Evolutionary conservation across 2,888 invertebrate species (phyloP), one percentile per base, ranked within the genome.

Genomic region (Andricus curvator): DNA sequence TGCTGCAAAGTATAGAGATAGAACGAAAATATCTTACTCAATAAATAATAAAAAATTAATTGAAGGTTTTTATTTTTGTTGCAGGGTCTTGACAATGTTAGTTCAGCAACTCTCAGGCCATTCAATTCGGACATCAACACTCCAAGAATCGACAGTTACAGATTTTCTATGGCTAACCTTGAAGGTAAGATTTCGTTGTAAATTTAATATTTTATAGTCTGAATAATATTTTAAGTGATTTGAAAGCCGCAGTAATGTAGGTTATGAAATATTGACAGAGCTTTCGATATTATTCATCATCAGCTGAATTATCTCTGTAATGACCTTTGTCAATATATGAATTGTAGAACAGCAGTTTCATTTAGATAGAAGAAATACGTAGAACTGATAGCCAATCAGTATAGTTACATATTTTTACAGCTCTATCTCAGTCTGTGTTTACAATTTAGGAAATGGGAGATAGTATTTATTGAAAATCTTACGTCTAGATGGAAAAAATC

Each of bases 141-240:
- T n/a, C 97, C 97, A 68, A 89, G 97, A 85, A 97, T 97, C 89
- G 98, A 98, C 93, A 96, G 97, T 83, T 97, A 98, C 93, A 95
- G 98, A 89, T 98, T 98, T 93, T 98, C 98, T 78, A 98, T 98
- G 98, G 98, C 98, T 77, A 98, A 98, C 93, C 95, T 98, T 78
- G 98, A 98, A 94, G 95, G 95, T 95, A 88, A 92, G 56, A 67
- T 41, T 60, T 22, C 13, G 2, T 48, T 51, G 29, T 33, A n/a
- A 22, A 37, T 60, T 29, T 74, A 15, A 15, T n/a, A 56, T n/a
- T 6, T 25, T 25, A 25, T 62, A 25, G 11, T 15, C 5, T 25
- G 2, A 0, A 8, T 29, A 17, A 64, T 64, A 15, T 64, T 64
- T 62, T 64, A 25, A 64, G 13, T 64, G 6, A 64, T 17, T 29